A percentile compares a stretch with the other conserved stretches of the same genome.
Evolutionary conservation across 2,797 vertebrate species (phyloP).

Genomic region (Dallia pectoralis): DNA sequence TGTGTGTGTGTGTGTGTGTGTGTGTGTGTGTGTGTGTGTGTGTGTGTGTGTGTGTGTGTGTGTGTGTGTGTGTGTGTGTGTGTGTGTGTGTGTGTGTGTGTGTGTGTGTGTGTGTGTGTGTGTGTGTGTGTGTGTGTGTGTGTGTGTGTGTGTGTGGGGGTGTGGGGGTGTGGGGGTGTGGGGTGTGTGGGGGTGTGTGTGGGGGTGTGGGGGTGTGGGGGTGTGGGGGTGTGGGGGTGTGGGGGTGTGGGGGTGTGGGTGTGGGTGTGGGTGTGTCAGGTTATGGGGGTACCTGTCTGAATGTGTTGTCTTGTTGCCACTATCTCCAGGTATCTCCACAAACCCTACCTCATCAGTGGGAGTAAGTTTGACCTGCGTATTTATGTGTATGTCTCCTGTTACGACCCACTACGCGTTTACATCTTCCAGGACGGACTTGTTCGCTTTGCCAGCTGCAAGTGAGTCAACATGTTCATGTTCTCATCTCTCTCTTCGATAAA

Average conservation of each 20-base stretch:
- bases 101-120: background rate
- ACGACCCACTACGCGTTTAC: conserved; percentile 92
- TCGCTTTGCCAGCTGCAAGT: conserved; percentile 99
- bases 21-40: background rate
- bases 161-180: background rate
- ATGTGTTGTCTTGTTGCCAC: background rate
- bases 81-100: background rate
- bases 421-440: conserved; percentile 94
- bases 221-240: background rate
- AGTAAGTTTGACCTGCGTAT: conserved; percentile 97
- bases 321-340: conserved; percentile 95
- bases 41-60: background rate
- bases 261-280: background rate
- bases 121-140: background rate
- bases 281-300: too few relatives aligned
- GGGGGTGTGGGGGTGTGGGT: background rate
- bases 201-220: background rate
- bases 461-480: conserved; percentile 46
- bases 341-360: conserved; percentile 96
- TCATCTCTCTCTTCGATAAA: background rate
- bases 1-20: background rate
- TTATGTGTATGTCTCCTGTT: conserved; percentile 94
- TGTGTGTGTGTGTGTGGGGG: background rate
- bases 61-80: background rate
- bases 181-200: background rate